Evolutionary conservation across 2,797 vertebrate species (phyloP).

Genomic region (Buceros bicornis): DNA sequence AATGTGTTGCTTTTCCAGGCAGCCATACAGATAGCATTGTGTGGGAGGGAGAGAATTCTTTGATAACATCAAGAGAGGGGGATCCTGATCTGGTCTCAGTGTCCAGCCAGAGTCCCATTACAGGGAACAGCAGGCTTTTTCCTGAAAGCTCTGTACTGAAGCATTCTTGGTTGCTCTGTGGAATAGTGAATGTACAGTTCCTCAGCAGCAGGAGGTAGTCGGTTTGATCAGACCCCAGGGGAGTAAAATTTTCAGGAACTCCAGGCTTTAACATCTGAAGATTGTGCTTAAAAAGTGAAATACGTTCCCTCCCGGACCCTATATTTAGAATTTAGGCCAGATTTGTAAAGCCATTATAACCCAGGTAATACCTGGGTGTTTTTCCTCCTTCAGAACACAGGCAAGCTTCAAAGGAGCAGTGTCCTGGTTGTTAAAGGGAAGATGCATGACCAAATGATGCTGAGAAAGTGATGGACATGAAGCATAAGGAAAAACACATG

Average conservation of each 20-base stretch:
- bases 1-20: not conserved
- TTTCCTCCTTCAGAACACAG: not conserved
- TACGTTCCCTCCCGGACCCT: accelerated
- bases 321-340: not conserved
- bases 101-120: not conserved
- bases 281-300: not conserved
- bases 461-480: not conserved
- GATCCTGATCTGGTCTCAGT: not conserved
- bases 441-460: not conserved
- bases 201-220: not conserved
- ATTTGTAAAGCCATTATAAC: not conserved
- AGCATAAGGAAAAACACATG: not conserved
- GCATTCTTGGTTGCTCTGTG: not conserved
- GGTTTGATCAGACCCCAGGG: not conserved
- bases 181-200: not conserved
- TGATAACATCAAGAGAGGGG: not conserved
- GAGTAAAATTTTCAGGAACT: not conserved
- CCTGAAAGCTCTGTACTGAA: not conserved
- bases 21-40: not conserved
- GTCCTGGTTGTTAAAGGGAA: not conserved
- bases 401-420: not conserved
- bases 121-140: not conserved
- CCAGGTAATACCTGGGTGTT: not conserved
- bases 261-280: not conserved
- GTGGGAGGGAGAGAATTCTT: not conserved